Conservation (phyloP, 2,888 invertebrate species). For the Agonopterix heracliana region DNA sequence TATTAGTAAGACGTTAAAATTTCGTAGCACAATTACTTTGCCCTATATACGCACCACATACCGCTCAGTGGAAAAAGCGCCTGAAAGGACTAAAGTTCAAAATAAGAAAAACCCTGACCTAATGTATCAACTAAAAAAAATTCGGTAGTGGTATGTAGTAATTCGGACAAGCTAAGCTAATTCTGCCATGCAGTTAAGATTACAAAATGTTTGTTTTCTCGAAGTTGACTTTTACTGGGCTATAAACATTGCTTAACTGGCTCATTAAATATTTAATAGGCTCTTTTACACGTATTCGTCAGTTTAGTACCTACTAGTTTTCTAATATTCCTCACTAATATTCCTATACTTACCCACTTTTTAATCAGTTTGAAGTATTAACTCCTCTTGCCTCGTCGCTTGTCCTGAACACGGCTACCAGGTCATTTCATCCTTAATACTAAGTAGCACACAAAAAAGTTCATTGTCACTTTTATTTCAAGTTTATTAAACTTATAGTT, state of each 20-base stretch:
- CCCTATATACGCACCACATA: too few species aligned
- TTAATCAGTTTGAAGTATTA: conserved; percentile 30
- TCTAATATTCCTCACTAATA: conserved; percentile 1
- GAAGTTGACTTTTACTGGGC: conserved; percentile 14
- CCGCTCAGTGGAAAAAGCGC: too few species aligned
- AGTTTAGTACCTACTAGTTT: conserved; percentile 2
- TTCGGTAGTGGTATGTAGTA: too few species aligned
- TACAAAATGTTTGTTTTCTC: conserved; percentile 2
- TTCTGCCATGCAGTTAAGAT: too few species aligned
- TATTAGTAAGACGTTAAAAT: too few species aligned
- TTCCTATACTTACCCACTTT: conserved; percentile 61
- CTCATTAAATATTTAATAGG: conserved; percentile 20
- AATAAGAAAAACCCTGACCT: too few species aligned
- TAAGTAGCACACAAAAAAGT: conserved; percentile 16
- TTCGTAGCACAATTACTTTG: too few species aligned
- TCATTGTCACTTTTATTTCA: background rate
- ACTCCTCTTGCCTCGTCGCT: conserved; percentile 25
- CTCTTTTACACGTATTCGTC: conserved; percentile 13
- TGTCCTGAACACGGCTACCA: conserved; percentile 18
- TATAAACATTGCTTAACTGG: conserved; percentile 18
- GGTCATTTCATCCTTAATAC: conserved; percentile 28
- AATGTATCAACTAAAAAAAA: too few species aligned
- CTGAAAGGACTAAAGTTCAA: too few species aligned
- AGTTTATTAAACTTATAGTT: conserved; percentile 8
- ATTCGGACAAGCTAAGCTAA: too few species aligned